Evolutionary conservation across 2,113 vertebrate species (phyloP), one percentile per base, ranked within the genome.

Genomic region (Microtus montanus): DNA sequence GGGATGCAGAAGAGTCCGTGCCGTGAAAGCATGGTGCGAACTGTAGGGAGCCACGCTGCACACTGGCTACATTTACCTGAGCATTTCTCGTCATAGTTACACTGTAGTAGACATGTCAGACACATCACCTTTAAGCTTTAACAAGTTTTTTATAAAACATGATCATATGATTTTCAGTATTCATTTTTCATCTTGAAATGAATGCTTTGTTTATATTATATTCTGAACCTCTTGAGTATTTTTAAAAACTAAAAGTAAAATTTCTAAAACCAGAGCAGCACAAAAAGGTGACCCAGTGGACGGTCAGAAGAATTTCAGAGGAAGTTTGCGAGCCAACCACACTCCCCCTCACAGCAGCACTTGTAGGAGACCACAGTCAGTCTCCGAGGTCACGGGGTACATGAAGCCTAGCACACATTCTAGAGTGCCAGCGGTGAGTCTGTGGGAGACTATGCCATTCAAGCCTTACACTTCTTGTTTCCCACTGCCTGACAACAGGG

Each of bases 161-260:
- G 10, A 94, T 80, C 49, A 86, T n/a, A n/a, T 74, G 85, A 68
- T 91, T 93, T 92, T 95, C 58, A 63, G 71, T 41, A 11, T 87
- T 87, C 35, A 92, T 66, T 85, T 90, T 84, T 84, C 68, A 96
- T 8, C 15, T 6, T 78, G 30, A 96, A 91, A 79, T 82, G 35
- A 73, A 64, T 11, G 20, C n/a, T 89, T 78, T 87, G 35, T 58
- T 90, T 88, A 52, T 80, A 68, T 70, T 70, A 77, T 94, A 68
- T 70, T 71, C 63, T 47, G 15, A 94, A 92, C 41, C 9, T 80
- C 94, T 54, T 22, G 3, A 70, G n/a, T 78, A 63, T 68, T 88
- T 95, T 1, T 0, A 20, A 71, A 88, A 86, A 92, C 49, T 14
- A 89, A 93, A 96, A 87, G 38, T 30, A 79, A 44, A 92, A 87